phyloP scores from a whole-genome alignment of 1,140 invertebrate genomes.

The Papilio dardanus region DNA sequence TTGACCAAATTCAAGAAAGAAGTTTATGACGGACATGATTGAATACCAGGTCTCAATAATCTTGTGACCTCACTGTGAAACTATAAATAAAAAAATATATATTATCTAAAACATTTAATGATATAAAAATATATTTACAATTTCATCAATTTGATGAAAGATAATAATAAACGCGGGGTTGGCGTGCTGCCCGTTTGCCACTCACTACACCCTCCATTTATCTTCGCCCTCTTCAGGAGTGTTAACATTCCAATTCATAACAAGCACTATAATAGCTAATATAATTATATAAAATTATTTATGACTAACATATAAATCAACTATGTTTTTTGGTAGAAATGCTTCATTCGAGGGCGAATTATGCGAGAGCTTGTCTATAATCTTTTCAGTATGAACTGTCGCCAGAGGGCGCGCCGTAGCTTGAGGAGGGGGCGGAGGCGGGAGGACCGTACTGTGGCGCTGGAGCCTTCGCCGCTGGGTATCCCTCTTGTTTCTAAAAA shows the following conservation, averaged over 20 bases:
- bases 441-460: slow-evolving; percentile 76
- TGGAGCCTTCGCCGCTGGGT: slow-evolving; percentile 66
- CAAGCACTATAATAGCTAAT: not conserved
- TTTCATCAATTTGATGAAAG: slow-evolving; percentile 77
- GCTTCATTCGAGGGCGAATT: slow-evolving; percentile 24
- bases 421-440: slow-evolving; percentile 73
- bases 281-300: slow-evolving; percentile 25
- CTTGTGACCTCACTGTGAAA: not conserved
- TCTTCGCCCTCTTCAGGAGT: slow-evolving; percentile 6
- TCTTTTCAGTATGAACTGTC: slow-evolving; percentile 50
- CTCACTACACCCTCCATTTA: not conserved
- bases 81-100: slow-evolving; percentile 29
- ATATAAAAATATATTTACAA: slow-evolving; percentile 74
- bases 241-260: slow-evolving; percentile 17
- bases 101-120: slow-evolving; percentile 59
- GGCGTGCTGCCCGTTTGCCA: slow-evolving; percentile 50
- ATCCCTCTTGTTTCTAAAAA: slow-evolving; percentile 80
- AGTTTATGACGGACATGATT: not conserved
- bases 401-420: slow-evolving; percentile 75
- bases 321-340: slow-evolving; percentile 18
- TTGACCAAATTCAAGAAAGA: not conserved
- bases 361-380: slow-evolving; percentile 20
- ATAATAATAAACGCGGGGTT: slow-evolving; percentile 63
- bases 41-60: too few relatives aligned
- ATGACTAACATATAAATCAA: slow-evolving; percentile 4